A percentile compares a stretch with the other conserved stretches of the same genome.
phyloP scores from a whole-genome alignment of 2,797 vertebrate species.

The Oryzias dopingdopingensis region DNA sequence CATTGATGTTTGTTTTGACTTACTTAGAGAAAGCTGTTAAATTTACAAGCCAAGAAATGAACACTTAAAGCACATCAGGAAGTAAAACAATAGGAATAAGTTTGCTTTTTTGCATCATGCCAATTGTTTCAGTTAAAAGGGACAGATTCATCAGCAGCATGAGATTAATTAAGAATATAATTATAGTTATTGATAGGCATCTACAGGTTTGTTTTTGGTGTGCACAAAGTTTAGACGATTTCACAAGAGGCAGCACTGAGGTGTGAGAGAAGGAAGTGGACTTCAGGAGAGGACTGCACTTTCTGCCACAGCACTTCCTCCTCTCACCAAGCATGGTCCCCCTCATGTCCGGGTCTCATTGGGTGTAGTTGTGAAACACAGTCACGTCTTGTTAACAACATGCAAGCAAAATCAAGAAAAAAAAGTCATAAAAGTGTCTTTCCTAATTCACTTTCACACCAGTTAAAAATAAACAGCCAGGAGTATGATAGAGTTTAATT shows the following conservation, averaged over 20 bases:
- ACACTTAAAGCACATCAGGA: neutral
- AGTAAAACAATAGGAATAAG: neutral
- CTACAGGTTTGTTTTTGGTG: constrained; percentile 25
- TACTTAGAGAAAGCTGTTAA: neutral
- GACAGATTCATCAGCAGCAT: neutral
- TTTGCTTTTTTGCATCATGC: neutral
- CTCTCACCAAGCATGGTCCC: constrained; percentile 16
- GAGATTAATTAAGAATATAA: neutral
- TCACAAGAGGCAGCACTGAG: constrained; percentile 60
- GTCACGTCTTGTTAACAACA: neutral
- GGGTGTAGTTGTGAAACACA: neutral
- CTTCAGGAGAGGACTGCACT: constrained; percentile 45
- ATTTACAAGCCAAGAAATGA: neutral
- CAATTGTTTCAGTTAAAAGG: neutral
- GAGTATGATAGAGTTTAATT: too few relatives aligned
- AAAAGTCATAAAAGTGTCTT: too few relatives aligned
- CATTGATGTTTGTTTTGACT: constrained; percentile 1
- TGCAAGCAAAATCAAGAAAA: too few relatives aligned
- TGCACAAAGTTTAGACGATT: constrained; percentile 53
- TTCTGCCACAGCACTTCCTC: constrained; percentile 66
- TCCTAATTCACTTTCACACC: neutral
- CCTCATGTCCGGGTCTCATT: neutral
- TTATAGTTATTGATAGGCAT: neutral
- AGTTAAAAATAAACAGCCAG: neutral
- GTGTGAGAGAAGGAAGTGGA: constrained; percentile 67